Evolutionary conservation across 2,888 invertebrate genomes (phyloP), one percentile per base, ranked within the genome.

Genomic region (Drosophila lutescens): DNA sequence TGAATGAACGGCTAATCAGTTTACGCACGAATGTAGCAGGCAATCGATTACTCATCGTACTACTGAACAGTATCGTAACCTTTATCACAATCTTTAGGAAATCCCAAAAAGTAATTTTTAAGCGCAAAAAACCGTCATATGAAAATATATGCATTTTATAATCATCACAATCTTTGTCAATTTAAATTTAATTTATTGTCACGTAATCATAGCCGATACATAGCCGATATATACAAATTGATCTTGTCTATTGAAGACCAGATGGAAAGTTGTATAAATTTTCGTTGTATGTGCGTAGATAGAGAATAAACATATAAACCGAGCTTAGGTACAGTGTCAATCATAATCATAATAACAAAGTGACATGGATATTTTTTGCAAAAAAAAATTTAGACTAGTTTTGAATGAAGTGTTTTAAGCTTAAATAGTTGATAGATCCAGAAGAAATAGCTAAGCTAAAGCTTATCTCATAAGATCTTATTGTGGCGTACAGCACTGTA

Each of bases 111-210:
- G 15, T 15, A 63, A 34, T 41, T 15, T 10, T 9, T 2, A 2
- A 8, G 2, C n/a, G 5, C 4, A 23, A 32, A 6, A 12, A 30
- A 20, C 10, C 30, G 51, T 9, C 1, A 61, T 32, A 47, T 30
- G 7, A 15, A 58, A 4, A 1, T 58, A 56, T 23, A 20, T 26
- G 30, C 32, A 44, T 38, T 46, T 49, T 32, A 57, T 57, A 56
- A 68, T 59, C 72, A 49, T 47, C 61, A 36, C 44, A 38, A 70
- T 84, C 65, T 57, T 58, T 69, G 69, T 58, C 67, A 59, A 74
- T 59, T 67, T 74, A 57, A 72, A 72, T 72, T 62, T 41, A 67
- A 74, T 82, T 74, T 76, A 74, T 69, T 78, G 36, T 46, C 59
- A 44, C 76, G 75, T 70, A 68, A 86, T 80, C 53, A 80, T 72